Evolutionary conservation across 2,888 invertebrate genomes (phyloP).

Genomic region (Dynastes tityus): DNA sequence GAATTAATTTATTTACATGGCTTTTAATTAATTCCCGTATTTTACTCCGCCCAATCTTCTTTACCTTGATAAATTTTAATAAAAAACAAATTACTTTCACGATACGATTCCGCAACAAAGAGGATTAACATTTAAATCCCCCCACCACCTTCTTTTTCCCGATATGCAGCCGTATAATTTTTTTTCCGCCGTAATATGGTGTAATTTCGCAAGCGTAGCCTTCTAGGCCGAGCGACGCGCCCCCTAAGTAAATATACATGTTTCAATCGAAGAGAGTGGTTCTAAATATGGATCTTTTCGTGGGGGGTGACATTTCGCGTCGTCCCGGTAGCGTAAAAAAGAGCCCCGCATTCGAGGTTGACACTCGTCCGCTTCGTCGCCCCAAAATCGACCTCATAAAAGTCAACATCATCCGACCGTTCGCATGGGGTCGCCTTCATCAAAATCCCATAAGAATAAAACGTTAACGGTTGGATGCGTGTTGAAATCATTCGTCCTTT

Average conservation of each 20-base stretch:
- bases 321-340: conserved; percentile 30
- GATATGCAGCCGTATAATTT: neutral
- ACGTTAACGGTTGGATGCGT: conserved; percentile 45
- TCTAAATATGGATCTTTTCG: conserved; percentile 25
- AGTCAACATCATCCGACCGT: conserved; percentile 58
- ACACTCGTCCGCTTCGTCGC: conserved; percentile 30
- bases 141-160: neutral
- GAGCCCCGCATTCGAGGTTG: conserved; percentile 5
- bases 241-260: conserved; percentile 38
- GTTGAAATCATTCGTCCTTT: no score
- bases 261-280: conserved; percentile 42
- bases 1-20: neutral
- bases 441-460: conserved; percentile 66
- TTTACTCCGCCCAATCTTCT: neutral
- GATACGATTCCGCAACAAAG: no score
- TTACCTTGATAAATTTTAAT: neutral
- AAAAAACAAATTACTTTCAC: no score
- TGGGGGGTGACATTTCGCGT: neutral
- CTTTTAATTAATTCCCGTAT: neutral
- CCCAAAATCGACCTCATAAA: conserved; percentile 51
- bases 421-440: conserved; percentile 61
- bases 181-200: neutral
- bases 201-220: neutral
- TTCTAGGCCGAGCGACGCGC: neutral
- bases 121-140: no score